Evolutionary conservation across 2,113 vertebrate genomes (phyloP).

Genomic region (Chaenogobius annularis): DNA sequence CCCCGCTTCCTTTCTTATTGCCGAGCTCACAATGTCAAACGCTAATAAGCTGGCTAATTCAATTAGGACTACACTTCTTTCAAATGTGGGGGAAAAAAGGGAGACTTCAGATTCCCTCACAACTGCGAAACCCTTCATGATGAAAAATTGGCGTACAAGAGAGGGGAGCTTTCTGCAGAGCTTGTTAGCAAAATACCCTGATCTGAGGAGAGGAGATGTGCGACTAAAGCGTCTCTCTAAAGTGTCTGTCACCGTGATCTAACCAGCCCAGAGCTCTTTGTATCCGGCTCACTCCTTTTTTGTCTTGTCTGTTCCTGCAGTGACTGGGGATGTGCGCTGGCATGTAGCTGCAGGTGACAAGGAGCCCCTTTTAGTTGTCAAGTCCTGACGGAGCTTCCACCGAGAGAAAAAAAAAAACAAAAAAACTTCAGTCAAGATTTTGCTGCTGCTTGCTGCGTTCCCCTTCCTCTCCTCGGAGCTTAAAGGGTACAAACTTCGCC

Average conservation of each 20-base stretch:
- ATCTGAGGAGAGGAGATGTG: slow-evolving; percentile 68
- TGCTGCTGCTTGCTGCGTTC: slow-evolving; percentile 27
- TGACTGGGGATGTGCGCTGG: slow-evolving; percentile 59
- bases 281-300: slow-evolving; percentile 48
- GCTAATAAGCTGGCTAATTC: slow-evolving; percentile 74
- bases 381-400: slow-evolving; percentile 66
- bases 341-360: slow-evolving; percentile 75
- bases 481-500: slow-evolving; percentile 56
- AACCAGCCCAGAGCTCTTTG: slow-evolving; percentile 69
- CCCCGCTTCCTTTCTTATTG: slow-evolving; percentile 59
- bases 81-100: slow-evolving; percentile 51
- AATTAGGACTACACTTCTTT: slow-evolving; percentile 65
- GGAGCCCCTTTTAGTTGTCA: slow-evolving; percentile 69
- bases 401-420: slow-evolving; percentile 33
- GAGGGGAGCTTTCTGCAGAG: slow-evolving; percentile 53
- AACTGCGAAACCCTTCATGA: slow-evolving; percentile 65
- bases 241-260: slow-evolving; percentile 76
- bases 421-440: slow-evolving; percentile 55
- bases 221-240: slow-evolving; percentile 71
- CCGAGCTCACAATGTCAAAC: slow-evolving; percentile 60
- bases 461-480: slow-evolving; percentile 52
- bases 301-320: slow-evolving; percentile 29
- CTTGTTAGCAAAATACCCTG: slow-evolving; percentile 76
- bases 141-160: slow-evolving; percentile 52
- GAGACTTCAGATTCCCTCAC: slow-evolving; percentile 48